Evolutionary conservation across 2,797 vertebrate species (phyloP), one percentile per base, ranked within the genome.

Genomic region (Heteromormyrus szaboi): DNA sequence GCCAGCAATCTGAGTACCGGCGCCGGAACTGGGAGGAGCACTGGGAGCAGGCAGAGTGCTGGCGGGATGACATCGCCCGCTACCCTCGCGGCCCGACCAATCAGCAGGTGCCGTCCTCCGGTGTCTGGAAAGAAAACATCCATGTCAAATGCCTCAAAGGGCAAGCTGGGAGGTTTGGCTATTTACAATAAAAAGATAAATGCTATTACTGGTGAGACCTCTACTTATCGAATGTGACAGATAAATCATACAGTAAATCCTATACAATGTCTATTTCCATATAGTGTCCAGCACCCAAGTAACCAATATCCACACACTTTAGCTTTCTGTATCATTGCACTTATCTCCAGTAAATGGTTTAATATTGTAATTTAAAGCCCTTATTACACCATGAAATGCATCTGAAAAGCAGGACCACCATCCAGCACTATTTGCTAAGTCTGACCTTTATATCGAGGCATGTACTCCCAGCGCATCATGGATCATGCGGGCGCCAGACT

Each of bases 1-100:
- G 88, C 0, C 93, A 93, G 2, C 91, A 95, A 91, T 96, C 96
- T 0, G 93, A 95, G 88, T 95, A 96, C 87, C 92, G 93, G 0
- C 94, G 92, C 3, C 92, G 93, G 85, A 86, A 91, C 29, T 96
- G 95, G 95, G 86, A 94, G 88, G 92, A 93, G 0, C 92, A 95
- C 88, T 96, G 96, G 96, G 91, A 95, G 89, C 94, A 56, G 90
- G 89, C 85, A 0, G 91, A 94, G 91, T 90, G 53, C 0, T 72
- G 91, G 2, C 90, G 93, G 8, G 90, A 94, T 0, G 89, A 92
- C 72, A 95, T 97, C 6, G 92, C 94, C 6, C 91, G 92, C 4
- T 95, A 94, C 81, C 95, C 96, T 0, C 90, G 89, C 2, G 89
- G 89, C 2, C 87, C 88, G 1, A 33, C 25, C 3, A 89, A 91